Evolutionary conservation across 1,140 invertebrate species (phyloP), one percentile per base, ranked within the genome.

Genomic region (Adoxophyes honmai): DNA sequence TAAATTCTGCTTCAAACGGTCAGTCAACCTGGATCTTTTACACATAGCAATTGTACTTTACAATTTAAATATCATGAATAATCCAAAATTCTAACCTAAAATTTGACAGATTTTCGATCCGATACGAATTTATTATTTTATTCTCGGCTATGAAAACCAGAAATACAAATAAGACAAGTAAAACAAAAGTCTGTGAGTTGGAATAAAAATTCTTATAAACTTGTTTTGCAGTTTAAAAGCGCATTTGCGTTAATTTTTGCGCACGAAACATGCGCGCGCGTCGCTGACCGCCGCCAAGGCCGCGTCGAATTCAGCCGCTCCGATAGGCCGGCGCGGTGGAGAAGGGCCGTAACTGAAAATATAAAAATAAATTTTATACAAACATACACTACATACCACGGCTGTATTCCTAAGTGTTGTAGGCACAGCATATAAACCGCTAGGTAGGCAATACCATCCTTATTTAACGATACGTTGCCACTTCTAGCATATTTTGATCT

Each of bases 251-350:
- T 52, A 52, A 34, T 52, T 48, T 48, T 48, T 48, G 42, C 42
- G n/a, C 18, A 18, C 18, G 9, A 73, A 68, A 62, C 33, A 35
- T 53, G 59, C 53, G 64, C 60, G 16, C 42, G 64, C 68, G 81
- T 80, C 78, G 75, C 34, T 70, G 78, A 77, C 78, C 81, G 75
- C n/a, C 60, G 65, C 57, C 75, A 84, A 84, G 81, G 81, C 69
- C 78, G 72, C 69, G 73, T 60, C 68, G 66, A 71, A 71, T 70
- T 66, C 61, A 59, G n/a, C 35, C 52, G 44, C 28, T 34, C 63
- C 42, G 36, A 36, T 34, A 16, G 15, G 13, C 42, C 34, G 56
- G 6, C 21, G 21, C 21, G 51, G 58, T 14, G 42, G 35, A 11
- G 35, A 55, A 70, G 18, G 42, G 5, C n/a, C 4, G 16, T 48